Evolutionary conservation across 2,113 vertebrate genomes (phyloP), one percentile per base, ranked within the genome.

Genomic region (Mormoops blainvillei): DNA sequence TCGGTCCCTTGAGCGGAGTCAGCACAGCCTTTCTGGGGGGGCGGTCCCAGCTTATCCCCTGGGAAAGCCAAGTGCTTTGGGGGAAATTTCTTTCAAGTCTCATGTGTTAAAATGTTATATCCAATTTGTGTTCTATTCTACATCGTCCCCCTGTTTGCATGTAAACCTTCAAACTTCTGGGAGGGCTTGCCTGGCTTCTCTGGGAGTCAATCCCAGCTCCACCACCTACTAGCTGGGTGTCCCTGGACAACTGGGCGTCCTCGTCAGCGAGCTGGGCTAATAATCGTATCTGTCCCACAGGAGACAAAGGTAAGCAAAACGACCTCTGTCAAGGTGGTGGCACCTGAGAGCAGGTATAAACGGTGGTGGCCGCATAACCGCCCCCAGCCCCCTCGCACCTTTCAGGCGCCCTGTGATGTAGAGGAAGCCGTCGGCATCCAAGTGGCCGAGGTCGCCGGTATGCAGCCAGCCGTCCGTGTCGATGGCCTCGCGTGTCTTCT

Each of bases 331-430:
- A 22, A 61, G 26, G 20, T 0, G 36, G 8, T 0, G 9, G 10
- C 41, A 6, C 36, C 24, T 4, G 1, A 11, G 11, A 28, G 18
- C 5, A 10, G 18, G 36, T 5, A 10, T 28, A 20, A 41, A 19
- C 1, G 5, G 16, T 2, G 4, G 14, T 13, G 6, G 36, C 14
- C 36, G 36, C 2, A 1, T 26, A 19, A 28, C 16, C 65, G 0
- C 0, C 45, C 33, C 20, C 31, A 4, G 9, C 7, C 20, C 48
- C 54, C 91, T 4, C 0, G 0, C 98, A 99, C 99, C 99, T 99
- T 99, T 99, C 95, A 99, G 99, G 71, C 99, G 98, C 96, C 99
- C 99, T 0, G 99, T 99, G 97, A 99, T 99, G 90, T 99, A 99
- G 89, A 99, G 98, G 97, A 99, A 99, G 74, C 99, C 99, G 4